phyloP scores from a whole-genome alignment of 1,140 invertebrate genomes.

The Drosophila ogumai region DNA sequence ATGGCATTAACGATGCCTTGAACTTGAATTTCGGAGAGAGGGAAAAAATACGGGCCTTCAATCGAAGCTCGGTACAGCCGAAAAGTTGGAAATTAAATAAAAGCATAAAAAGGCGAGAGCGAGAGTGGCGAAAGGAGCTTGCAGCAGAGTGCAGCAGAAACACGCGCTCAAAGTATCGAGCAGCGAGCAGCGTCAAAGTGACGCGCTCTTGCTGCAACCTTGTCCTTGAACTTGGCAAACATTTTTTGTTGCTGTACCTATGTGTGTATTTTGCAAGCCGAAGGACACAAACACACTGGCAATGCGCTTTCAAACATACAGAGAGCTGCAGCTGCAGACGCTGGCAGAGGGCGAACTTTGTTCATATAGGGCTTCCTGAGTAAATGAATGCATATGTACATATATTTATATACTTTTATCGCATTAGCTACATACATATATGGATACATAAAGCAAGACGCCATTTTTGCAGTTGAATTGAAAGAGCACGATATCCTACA shows the following conservation, averaged over 20 bases:
- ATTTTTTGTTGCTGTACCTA: slow-evolving; percentile 26
- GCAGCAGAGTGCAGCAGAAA: slow-evolving; percentile 44
- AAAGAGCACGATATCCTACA: neutral
- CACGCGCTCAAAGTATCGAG: slow-evolving; percentile 8
- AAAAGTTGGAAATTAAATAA: slow-evolving; percentile 22
- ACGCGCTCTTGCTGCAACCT: slow-evolving; percentile 45
- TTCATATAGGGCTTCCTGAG: slow-evolving; percentile 5
- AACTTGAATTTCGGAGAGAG: slow-evolving; percentile 63
- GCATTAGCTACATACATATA: slow-evolving; percentile 7
- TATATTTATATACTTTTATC: slow-evolving; percentile 4
- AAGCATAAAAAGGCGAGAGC: slow-evolving; percentile 17
- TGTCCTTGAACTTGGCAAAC: slow-evolving; percentile 77
- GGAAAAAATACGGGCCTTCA: slow-evolving; percentile 48
- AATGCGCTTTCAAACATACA: slow-evolving; percentile 43
- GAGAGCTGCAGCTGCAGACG: slow-evolving; percentile 37
- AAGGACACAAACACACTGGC: slow-evolving; percentile 27
- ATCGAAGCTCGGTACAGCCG: slow-evolving; percentile 63
- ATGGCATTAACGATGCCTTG: slow-evolving; percentile 46
- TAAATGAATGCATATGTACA: neutral
- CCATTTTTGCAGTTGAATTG: slow-evolving; percentile 1
- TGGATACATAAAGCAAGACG: slow-evolving; percentile 12
- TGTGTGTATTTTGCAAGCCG: neutral
- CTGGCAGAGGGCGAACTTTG: slow-evolving; percentile 11
- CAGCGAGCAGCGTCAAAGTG: slow-evolving; percentile 62
- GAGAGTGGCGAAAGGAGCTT: slow-evolving; percentile 35